Base-by-base conservation (phyloP, 2,113 vertebrate species). In the Suricata suricatta region DNA sequence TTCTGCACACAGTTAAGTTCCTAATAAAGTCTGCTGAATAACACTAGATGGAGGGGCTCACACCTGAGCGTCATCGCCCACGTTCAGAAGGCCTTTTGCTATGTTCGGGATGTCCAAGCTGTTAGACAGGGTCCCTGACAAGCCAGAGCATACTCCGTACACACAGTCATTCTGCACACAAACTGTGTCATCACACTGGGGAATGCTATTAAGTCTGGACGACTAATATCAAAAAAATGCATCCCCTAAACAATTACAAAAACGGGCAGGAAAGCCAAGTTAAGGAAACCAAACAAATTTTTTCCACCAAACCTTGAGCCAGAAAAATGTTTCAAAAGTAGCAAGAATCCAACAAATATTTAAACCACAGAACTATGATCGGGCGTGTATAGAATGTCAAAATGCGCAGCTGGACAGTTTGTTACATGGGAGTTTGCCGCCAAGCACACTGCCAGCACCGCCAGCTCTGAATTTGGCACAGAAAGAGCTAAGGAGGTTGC, bases 281-380 rank as follows among this genome's bases (percentile, higher is more conserved):
- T 16, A 72, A 92, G 54, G 27, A 86, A 85, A 90, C 41, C 35
- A 85, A 95, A 94, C 83, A 88, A 88, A 14, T 21, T 27, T 64
- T 95, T 90, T 35, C 69, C 14, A 35, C 52, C 41, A 76, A 89
- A 76, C 68, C n/a, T 35, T 76, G 81, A 95, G 29, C 74, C 89
- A 91, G 63, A 88, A 93, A 96, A 85, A 82, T 81, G 57, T 95
- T 85, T 96, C n/a, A 72, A 86, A 93, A 85, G 63, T 63, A 92
- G 63, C 66, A 96, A 92, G 92, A 95, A 92, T 96, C 90, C 93
- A 90, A 93, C 90, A 97, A 97, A 92, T 93, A 96, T 88, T 96
- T 82, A 87, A 92, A 72, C 74, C 83, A 89, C 31, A 81, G 66
- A 97, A 80, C 68, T 84, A 74, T 84, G 91, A 27, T 10, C 8